These are phyloP conservation scores for Mesorhabditis spiculigera DNA, from an alignment of 2,888 invertebrate genomes.

Conservation along the genomic window DNA sequence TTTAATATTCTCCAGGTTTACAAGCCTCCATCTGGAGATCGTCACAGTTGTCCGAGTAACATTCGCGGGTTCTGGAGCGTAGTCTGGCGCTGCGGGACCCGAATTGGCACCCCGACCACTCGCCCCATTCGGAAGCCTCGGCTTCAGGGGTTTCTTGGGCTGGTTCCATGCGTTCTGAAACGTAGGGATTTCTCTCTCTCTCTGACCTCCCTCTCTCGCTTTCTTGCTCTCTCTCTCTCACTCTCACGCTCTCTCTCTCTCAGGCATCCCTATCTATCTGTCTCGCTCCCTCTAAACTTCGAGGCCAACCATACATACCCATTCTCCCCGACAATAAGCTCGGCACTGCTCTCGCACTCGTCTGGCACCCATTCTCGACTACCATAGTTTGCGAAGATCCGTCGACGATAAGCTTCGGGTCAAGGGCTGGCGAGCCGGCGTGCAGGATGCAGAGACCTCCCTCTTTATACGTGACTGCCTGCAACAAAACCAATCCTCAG, in stretches of 20 bases:
- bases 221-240: background rate
- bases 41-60: constrained; percentile 35
- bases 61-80: background rate
- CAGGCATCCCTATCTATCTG: too few relatives aligned
- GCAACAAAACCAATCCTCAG: background rate
- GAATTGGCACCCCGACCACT: constrained; percentile 35
- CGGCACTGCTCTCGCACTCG: constrained; percentile 15
- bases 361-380: constrained; percentile 38
- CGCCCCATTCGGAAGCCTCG: constrained; percentile 8
- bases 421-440: constrained; percentile 21
- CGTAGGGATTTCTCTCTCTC: background rate
- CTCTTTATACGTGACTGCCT: constrained; percentile 36
- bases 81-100: constrained; percentile 13
- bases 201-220: background rate
- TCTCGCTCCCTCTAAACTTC: too few relatives aligned
- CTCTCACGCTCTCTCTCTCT: background rate
- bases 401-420: constrained; percentile 22
- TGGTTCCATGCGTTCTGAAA: constrained; percentile 1
- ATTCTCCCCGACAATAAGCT: constrained; percentile 10
- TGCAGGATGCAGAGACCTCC: constrained; percentile 38
- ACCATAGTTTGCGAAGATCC: constrained; percentile 38
- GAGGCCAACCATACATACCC: constrained; percentile 3
- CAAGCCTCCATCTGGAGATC: constrained; percentile 37
- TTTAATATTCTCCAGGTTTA: constrained; percentile 7
- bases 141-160: background rate